Percentiles rank a stretch among this genome's conserved stretches.
phyloP scores from a whole-genome alignment of 2,888 invertebrate species.

The Eupithecia pulchellata region DNA sequence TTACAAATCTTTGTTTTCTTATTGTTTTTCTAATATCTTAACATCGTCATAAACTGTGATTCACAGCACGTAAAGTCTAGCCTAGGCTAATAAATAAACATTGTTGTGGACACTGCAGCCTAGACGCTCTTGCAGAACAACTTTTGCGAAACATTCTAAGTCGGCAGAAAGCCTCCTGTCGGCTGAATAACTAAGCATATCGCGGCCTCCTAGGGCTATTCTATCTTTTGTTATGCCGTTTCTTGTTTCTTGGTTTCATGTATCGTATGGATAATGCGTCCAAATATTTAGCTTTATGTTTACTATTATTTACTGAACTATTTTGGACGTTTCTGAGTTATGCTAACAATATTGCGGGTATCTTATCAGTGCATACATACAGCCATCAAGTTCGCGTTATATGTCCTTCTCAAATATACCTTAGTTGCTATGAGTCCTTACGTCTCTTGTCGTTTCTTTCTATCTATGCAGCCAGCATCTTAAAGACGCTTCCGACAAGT shows the following conservation, averaged over 20 bases:
- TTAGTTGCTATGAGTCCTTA: neutral
- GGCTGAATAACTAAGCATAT: conserved; percentile 46
- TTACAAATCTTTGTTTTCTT: neutral
- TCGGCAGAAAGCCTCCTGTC: conserved; percentile 23
- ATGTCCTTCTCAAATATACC: neutral
- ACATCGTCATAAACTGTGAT: neutral
- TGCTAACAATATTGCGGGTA: neutral
- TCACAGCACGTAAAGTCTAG: neutral
- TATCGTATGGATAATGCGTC: conserved; percentile 33
- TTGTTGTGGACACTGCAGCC: conserved; percentile 30
- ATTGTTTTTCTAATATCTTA: neutral
- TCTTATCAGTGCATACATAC: neutral
- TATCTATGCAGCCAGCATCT: too few relatives aligned
- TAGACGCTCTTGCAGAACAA: conserved; percentile 43
- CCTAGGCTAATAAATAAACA: conserved; percentile 19
- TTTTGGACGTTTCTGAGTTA: neutral
- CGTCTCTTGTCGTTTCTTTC: neutral
- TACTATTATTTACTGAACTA: neutral
- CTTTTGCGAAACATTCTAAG: conserved; percentile 50
- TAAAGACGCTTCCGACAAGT: too few relatives aligned
- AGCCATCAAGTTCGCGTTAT: neutral
- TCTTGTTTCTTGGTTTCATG: conserved; percentile 40
- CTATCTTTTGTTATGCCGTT: conserved; percentile 48
- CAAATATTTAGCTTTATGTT: conserved; percentile 9
- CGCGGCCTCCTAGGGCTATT: conserved; percentile 44